phyloP scores from a whole-genome alignment of 1,140 invertebrate genomes.

The Delia radicum region DNA sequence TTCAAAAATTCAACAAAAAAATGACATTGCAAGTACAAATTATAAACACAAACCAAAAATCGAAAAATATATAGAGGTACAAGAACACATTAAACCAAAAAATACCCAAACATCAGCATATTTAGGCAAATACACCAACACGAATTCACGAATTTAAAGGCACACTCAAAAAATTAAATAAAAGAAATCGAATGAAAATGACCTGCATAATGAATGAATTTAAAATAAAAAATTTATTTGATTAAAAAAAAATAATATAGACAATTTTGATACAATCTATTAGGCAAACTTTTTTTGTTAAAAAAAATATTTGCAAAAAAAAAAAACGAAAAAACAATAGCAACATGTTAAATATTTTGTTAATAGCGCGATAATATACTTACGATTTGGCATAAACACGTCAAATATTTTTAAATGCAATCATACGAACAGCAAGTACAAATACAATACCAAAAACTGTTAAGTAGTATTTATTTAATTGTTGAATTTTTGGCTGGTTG shows the following conservation, averaged over 20 bases:
- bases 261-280: no score
- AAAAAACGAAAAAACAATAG: no score
- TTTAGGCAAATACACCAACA: neutral
- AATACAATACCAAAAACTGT: no score
- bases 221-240: no score
- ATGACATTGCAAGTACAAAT: neutral
- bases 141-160: neutral
- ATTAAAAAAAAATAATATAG: no score
- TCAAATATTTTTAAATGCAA: neutral
- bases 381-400: neutral
- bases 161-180: neutral
- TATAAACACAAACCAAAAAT: neutral
- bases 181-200: no score
- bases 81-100: neutral
- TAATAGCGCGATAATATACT: neutral
- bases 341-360: no score
- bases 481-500: neutral
- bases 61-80: neutral
- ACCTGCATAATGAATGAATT: no score
- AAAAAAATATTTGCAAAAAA: no score
- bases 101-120: neutral
- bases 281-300: no score
- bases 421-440: neutral
- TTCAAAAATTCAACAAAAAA: neutral
- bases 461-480: no score